Evolutionary conservation across 2,888 invertebrate genomes (phyloP), one percentile per base, ranked within the genome.

Genomic region (Blomia tropicalis): DNA sequence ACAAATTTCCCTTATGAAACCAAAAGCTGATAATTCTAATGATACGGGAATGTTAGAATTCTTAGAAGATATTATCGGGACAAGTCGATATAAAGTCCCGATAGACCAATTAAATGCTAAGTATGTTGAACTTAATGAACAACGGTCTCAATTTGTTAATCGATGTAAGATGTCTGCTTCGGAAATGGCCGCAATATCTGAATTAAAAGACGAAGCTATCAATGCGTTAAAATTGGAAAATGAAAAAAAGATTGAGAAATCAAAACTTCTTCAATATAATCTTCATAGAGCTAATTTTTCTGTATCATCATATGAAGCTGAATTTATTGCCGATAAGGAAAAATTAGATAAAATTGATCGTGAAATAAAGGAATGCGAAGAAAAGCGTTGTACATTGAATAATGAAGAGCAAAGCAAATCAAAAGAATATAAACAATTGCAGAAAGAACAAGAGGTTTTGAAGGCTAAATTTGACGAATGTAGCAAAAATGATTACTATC

Each of bases 1-100:
- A 76, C 92, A 93, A 73, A 98, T 98, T 69, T 84, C 98, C 0
- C 83, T 96, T 85, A 96, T 98, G 96, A 96, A 95, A 73, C 86
- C 93, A 0, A 98, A 92, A 76, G 89, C 79, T 0, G 79, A 78
- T 66, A 82, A 76, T 0, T 89, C 88, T 70, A 82, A 86, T 69
- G 96, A 96, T 69, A 82, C 85, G 11, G 98, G 98, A 0, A 90
- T 99, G 89, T 76, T 98, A 61, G 98, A 99, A 74, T 98, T 92
- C 75, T 78, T 98, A 58, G 98, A 99, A 75, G 96, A 98, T 72
- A 95, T 99, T 63, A 87, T 99, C 70, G 98, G 98, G 0, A 91
- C 75, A 59, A 75, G 72, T 64, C 71, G 78, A 19, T 75, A 75
- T 66, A 75, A 86, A 79, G 83, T 82, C 69, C 90, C 92, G 0